These are phyloP conservation scores for Lithodes maja DNA, from an alignment of 2,888 invertebrate genomes.

Conservation along the genomic window DNA sequence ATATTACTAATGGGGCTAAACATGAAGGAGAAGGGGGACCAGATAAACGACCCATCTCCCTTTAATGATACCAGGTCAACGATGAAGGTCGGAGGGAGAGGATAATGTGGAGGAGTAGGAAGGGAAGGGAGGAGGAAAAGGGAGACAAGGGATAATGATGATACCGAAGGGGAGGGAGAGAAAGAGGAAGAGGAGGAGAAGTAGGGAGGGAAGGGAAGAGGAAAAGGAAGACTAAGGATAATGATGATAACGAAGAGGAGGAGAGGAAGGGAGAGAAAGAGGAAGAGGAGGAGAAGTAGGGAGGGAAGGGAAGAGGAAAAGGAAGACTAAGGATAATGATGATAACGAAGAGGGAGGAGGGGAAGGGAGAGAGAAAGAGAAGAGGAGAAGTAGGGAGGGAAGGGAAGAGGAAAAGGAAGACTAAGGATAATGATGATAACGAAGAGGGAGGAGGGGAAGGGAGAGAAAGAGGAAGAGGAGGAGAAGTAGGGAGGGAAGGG, in stretches of 20 bases:
- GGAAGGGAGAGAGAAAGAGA: too few species aligned
- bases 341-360: too few species aligned
- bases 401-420: too few species aligned
- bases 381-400: not conserved
- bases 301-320: not conserved
- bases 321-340: not conserved
- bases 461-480: not conserved
- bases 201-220: not conserved
- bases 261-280: not conserved
- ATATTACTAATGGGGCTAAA: too few species aligned
- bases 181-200: not conserved
- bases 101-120: not conserved
- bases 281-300: not conserved
- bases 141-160: not conserved
- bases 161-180: not conserved
- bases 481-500: not conserved
- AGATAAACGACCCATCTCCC: too few species aligned
- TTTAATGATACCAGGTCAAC: too few species aligned
- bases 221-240: not conserved
- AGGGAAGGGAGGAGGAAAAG: not conserved
- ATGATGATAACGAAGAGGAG: not conserved
- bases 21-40: too few species aligned
- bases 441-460: slow-evolving; percentile 10
- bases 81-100: not conserved
- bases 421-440: not conserved